Evolutionary conservation across 1,140 invertebrate species (phyloP).

Genomic region (Ostrea edulis): DNA sequence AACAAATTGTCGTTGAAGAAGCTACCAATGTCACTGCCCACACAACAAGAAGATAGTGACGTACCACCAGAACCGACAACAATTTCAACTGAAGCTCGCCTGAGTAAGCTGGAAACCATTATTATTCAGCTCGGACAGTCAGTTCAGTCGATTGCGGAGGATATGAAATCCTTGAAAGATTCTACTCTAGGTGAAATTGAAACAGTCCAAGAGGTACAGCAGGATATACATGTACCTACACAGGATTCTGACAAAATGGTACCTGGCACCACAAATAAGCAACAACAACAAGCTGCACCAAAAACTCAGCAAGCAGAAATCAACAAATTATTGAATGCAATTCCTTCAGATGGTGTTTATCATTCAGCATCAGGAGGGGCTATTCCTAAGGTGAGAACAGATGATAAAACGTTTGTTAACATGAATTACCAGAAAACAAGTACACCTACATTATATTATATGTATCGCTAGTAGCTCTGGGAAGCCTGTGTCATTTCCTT

Average conservation of each 20-base stretch:
- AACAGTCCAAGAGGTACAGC: neutral
- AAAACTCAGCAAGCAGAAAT: neutral
- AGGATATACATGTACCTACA: neutral
- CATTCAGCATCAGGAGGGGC: neutral
- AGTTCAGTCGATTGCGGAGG: neutral
- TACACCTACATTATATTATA: no score
- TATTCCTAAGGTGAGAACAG: neutral
- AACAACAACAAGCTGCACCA: neutral
- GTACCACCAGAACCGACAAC: neutral
- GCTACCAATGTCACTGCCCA: neutral
- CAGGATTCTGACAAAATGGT: slow-evolving; percentile 3
- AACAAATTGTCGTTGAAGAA: neutral
- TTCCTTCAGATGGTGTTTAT: neutral
- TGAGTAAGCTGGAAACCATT: neutral
- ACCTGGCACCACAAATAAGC: neutral
- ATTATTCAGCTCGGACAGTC: neutral
- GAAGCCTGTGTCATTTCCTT: neutral
- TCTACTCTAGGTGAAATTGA: neutral
- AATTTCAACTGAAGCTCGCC: neutral
- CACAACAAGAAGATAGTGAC: neutral
- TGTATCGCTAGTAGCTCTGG: neutral
- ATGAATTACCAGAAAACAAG: slow-evolving; percentile 15
- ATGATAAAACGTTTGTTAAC: neutral
- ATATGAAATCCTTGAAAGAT: neutral
- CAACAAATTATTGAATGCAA: neutral